Evolutionary conservation across 2,888 invertebrate genomes (phyloP), one percentile per base, ranked within the genome.

Genomic region (Ganaspis brasiliensis): DNA sequence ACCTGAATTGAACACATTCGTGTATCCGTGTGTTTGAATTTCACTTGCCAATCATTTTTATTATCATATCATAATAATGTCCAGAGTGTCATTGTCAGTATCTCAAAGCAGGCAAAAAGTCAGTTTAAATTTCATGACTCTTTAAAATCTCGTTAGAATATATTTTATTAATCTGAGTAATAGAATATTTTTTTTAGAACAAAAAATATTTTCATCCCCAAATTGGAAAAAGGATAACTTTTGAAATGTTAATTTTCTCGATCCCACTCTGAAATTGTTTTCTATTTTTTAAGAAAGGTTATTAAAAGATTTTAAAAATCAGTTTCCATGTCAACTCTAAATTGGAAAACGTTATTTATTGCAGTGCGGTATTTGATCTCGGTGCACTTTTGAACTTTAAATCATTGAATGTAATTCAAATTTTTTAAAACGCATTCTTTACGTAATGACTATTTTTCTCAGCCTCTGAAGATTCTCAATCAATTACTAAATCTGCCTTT

Each of bases 371-470:
- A 63, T 45, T 24, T 63, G 45, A 67, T 14, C 24, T 67, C n/a
- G n/a, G 21, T 14, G 24, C 14, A 45, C 45, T 45, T 45, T 67
- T 26, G 45, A 67, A 45, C 67, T 67, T 67, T 45, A 67, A 21
- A 70, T 70, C 49, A 16, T 31, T 31, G 1, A 74, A 71, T 71
- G n/a, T 49, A 59, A 56, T 19, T 12, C 35, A 24, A 2, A 70
- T 73, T 76, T n/a, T 73, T 73, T 70, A 31, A 16, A 67, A 67
- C 21, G 10, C 21, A 67, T 16, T 67, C 19, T 45, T 67, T 26
- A n/a, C 24, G 21, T 14, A 40, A 63, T 0, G n/a, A 24, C n/a
- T 24, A 8, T 8, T 16, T 67, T 45, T 67, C 1, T 5, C 8
- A 24, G 3, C n/a, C 40, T 24, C 24, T 45, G n/a, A 8, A 45